A percentile compares a stretch with the other conserved stretches of the same genome.
These are phyloP conservation scores for Hephaestus fuliginosus DNA, from an alignment of 2,797 vertebrate species.

Conservation along the genomic window DNA sequence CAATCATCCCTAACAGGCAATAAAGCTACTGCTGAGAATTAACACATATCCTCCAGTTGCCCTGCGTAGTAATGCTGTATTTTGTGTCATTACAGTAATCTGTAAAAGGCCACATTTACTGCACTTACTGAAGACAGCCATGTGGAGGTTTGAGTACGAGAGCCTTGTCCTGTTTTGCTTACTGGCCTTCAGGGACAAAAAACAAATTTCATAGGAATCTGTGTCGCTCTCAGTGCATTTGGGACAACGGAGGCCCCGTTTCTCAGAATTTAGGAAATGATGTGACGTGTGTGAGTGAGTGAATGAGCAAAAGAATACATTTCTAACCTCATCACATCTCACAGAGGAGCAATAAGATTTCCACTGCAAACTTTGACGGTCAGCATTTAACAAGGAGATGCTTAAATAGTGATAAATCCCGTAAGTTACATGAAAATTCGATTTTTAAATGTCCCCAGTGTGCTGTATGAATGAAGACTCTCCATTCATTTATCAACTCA, in stretches of 20 bases:
- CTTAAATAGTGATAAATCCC: background rate
- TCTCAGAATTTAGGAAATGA: background rate
- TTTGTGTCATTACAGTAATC: constrained; percentile 5
- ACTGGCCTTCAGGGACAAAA: background rate
- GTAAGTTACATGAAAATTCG: background rate
- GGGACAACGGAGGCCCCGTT: background rate
- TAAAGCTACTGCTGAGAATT: constrained; percentile 19
- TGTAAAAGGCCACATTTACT: constrained; percentile 2
- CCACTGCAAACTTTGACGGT: background rate
- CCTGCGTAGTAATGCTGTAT: background rate
- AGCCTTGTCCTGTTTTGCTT: background rate
- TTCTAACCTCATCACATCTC: background rate
- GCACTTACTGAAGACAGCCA: background rate
- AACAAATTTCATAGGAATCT: background rate
- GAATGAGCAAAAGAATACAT: background rate
- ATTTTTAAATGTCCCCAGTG: background rate
- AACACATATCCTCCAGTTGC: background rate
- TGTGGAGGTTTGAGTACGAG: background rate
- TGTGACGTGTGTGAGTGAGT: background rate
- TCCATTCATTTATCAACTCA: background rate
- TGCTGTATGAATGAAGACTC: background rate
- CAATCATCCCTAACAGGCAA: constrained; percentile 17
- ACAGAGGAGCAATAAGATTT: background rate
- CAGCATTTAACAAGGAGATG: background rate
- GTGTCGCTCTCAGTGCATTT: background rate